phyloP scores from a whole-genome alignment of 1,140 invertebrate species.

The Laupala kohalensis region DNA sequence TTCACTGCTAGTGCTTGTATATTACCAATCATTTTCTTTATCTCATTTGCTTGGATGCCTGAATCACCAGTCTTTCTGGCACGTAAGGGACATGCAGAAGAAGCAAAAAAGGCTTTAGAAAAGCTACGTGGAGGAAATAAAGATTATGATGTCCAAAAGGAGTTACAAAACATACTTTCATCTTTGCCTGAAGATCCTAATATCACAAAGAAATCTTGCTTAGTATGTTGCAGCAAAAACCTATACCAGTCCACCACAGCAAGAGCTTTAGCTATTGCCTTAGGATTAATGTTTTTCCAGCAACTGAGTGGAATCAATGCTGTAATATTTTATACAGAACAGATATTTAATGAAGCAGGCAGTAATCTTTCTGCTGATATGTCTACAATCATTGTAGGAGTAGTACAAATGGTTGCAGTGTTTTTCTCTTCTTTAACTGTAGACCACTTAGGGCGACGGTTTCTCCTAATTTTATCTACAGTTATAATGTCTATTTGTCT shows the following conservation, averaged over 20 bases:
- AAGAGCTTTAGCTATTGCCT: slow-evolving; percentile 25
- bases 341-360: slow-evolving; percentile 45
- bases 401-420: slow-evolving; percentile 22
- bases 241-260: slow-evolving; percentile 12
- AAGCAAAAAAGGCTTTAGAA: slow-evolving; percentile 37
- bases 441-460: slow-evolving; percentile 30
- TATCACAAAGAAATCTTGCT: slow-evolving; percentile 4
- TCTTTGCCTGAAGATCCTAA: not conserved
- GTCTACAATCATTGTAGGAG: not conserved
- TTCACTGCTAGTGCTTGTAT: slow-evolving; percentile 22
- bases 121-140: slow-evolving; percentile 32
- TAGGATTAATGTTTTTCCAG: slow-evolving; percentile 65
- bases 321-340: slow-evolving; percentile 66
- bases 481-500: slow-evolving; percentile 20
- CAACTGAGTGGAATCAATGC: slow-evolving; percentile 76
- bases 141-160: not conserved
- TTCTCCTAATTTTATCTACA: slow-evolving; percentile 30
- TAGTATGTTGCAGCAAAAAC: slow-evolving; percentile 17
- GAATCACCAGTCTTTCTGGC: slow-evolving; percentile 31
- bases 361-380: not conserved
- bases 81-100: slow-evolving; percentile 14
- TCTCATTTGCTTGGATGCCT: slow-evolving; percentile 27
- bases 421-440: slow-evolving; percentile 26
- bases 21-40: slow-evolving; percentile 22
- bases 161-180: not conserved